Evolutionary conservation across 2,888 invertebrate species (phyloP), one percentile per base, ranked within the genome.

Genomic region (Steinernema hermaphroditum): DNA sequence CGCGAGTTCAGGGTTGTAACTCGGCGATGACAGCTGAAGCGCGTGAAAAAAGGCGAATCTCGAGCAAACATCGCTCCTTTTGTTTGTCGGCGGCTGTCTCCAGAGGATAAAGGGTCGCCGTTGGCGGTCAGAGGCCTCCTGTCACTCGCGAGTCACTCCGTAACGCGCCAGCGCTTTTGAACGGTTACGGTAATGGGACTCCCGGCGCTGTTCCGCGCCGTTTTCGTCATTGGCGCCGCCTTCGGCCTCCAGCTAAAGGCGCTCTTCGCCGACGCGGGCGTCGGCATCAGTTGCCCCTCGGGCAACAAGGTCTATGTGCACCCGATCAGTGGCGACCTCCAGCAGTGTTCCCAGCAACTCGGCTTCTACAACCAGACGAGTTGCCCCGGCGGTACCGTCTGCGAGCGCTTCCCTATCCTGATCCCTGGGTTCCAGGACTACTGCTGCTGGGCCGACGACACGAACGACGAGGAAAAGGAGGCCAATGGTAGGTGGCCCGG

Each of bases 351-450:
- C 24, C 81, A 81, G 46, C 80, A 81, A 50, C 70, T 81, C 2
- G 81, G 81, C 0, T 77, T 78, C 50, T 81, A 81, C 71, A 81
- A 81, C 54, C 79, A 81, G 49, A 80, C 79, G 41, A 78, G 77
- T 74, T 81, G 81, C 74, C 81, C 81, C 0, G 81, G 80, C 22
- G 81, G 81, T 62, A 81, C 81, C 22, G 81, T 79, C 24, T 81
- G 81, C 69, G 81, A 81, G 72, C 50, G 81, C 22, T 81, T 81
- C 62, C 81, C 81, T 4, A 80, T 81, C 44, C 70, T 80, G 16
- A 78, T 81, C 49, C 81, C 81, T 8, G 81, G 81, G 1, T 81
- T 81, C 57, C 81, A 81, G 75, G 81, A 81, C 37, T 81, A 79
- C 71, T 81, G 81, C 70, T 81, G 81, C 54, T 81, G 81, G 81